phyloP scores from a whole-genome alignment of 2,888 invertebrate species.

The Agonopterix subpropinquella region DNA sequence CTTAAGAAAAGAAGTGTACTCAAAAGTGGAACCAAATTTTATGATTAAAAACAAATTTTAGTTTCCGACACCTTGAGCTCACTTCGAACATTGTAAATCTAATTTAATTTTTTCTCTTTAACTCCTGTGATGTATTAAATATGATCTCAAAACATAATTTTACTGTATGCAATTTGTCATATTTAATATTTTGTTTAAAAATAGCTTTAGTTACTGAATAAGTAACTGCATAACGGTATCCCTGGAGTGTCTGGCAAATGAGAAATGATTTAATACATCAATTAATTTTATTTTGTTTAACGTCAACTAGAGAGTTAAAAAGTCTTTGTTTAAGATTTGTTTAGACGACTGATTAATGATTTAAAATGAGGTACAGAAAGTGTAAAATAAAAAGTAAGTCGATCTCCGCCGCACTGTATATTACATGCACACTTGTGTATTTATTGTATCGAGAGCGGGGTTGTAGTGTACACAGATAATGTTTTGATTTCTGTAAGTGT shows the following conservation, averaged over 20 bases:
- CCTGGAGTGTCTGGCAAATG: slow-evolving; percentile 41
- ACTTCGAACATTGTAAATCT: slow-evolving; percentile 14
- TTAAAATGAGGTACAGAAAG: neutral
- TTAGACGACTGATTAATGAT: slow-evolving; percentile 15
- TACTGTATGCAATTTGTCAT: slow-evolving; percentile 68
- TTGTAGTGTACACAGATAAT: neutral
- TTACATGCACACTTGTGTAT: slow-evolving; percentile 48
- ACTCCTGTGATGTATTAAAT: slow-evolving; percentile 82
- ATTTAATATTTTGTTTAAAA: slow-evolving; percentile 59
- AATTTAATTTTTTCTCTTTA: slow-evolving; percentile 54
- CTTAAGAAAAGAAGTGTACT: neutral
- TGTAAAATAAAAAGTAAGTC: slow-evolving; percentile 1
- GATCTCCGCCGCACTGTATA: slow-evolving; percentile 53
- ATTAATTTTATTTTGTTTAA: slow-evolving; percentile 32
- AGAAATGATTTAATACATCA: slow-evolving; percentile 74
- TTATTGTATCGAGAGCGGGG: slow-evolving; percentile 34
- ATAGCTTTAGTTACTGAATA: slow-evolving; percentile 46
- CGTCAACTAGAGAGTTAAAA: slow-evolving; percentile 8
- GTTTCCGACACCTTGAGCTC: slow-evolving; percentile 3
- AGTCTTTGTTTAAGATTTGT: slow-evolving; percentile 13
- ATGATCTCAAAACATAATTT: slow-evolving; percentile 78
- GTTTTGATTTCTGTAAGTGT: slow-evolving; percentile 10
- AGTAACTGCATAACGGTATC: slow-evolving; percentile 37
- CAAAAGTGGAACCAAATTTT: neutral
- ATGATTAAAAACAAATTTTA: slow-evolving; percentile 5